Evolutionary conservation across 2,888 invertebrate genomes (phyloP), one percentile per base, ranked within the genome.

Genomic region (Drosophila longiperda): DNA sequence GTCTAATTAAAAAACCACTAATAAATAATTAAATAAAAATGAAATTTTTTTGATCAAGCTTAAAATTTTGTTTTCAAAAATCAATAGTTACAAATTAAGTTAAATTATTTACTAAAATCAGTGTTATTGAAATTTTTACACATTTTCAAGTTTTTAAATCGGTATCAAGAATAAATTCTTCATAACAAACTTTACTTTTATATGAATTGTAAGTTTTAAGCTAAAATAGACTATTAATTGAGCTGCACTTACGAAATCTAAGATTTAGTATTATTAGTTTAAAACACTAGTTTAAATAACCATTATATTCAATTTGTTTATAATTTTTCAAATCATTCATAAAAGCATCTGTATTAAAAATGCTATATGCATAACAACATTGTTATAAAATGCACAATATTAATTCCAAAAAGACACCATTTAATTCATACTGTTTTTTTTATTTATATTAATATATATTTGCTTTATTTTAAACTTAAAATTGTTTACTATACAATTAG

Each of bases 31-130:
- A 38, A 38, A 1, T 17, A 2, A 38, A 38, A 17, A 8, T 38
- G 3, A 8, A 2, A 0, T 1, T 7, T 7, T 17, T 12, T 34
- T 12, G 0, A 34, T 12, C 4, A 12, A 4, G 2, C 2, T 34
- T 34, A 34, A 12, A 34, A 34, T 5, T 12, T 34, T 4, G 4
- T 1, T 34, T 34, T 34, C 33, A 33, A 33, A 11, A 1, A 33
- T 33, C 4, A 33, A 11, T 4, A 1, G 3, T 6, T 34, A 6
- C 5, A 34, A 12, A 34, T 34, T 15, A 6, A 34, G 0, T 2
- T 34, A 5, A 26, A 4, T 26, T 26, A 26, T 26, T 26, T 26
- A 26, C 34, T 15, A 34, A 34, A 34, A 34, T 2, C 34, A 9
- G 1, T 3, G 4, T 17, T 9, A 1, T 0, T 26, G 5, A 26